Conservation (phyloP, 1,140 invertebrate genomes). For the Drosophila baimaii region DNA sequence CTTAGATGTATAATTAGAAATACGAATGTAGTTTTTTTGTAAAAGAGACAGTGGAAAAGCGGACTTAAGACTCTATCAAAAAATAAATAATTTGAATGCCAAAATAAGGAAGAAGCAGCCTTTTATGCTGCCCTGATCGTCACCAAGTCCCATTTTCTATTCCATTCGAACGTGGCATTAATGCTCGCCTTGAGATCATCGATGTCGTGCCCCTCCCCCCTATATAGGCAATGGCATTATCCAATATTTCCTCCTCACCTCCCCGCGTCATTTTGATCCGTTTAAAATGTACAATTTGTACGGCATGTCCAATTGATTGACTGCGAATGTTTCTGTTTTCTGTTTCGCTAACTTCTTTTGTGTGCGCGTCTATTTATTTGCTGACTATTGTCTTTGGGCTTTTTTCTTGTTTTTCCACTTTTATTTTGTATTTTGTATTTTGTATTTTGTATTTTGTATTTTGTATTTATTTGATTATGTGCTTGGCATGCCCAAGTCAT, state of each 20-base stretch:
- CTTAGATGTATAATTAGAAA: no score
- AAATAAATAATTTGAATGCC: background rate
- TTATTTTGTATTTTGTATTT: conserved; percentile 1
- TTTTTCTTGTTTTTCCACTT: conserved; percentile 27
- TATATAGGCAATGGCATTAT: conserved; percentile 1
- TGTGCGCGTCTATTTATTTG: conserved; percentile 34
- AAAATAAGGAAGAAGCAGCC: no score
- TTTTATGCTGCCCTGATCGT: background rate
- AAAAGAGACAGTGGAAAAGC: no score
- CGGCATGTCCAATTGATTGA: conserved; percentile 65
- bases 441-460: background rate
- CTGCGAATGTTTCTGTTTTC: conserved; percentile 37
- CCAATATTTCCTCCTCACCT: background rate
- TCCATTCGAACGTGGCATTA: background rate
- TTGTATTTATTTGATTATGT: conserved; percentile 17
- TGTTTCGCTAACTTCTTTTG: conserved; percentile 29
- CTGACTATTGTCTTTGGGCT: conserved; percentile 48
- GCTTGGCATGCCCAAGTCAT: conserved; percentile 53
- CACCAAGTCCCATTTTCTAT: background rate
- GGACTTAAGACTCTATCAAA: no score
- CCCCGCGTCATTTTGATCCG: conserved; percentile 45
- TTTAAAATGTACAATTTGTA: conserved; percentile 64
- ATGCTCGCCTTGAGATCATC: conserved; percentile 32
- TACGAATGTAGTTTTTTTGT: no score
- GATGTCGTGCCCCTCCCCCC: conserved; percentile 13